Conservation (phyloP, 2,113 vertebrate species). For the Lethenteron camtschaticum region DNA sequence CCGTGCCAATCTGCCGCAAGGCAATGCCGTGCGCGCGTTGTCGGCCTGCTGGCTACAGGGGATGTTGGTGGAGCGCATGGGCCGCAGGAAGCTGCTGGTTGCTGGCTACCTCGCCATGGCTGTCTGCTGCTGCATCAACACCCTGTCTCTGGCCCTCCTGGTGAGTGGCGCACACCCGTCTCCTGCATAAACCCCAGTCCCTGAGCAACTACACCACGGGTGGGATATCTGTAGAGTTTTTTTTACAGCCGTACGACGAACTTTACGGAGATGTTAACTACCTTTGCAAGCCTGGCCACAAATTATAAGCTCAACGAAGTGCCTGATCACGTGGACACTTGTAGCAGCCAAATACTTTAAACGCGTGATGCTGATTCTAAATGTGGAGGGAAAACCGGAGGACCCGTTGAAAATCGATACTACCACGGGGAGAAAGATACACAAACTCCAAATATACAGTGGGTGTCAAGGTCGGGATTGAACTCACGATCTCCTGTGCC, state of each 20-base stretch:
- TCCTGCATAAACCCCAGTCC: slow-evolving; percentile 7
- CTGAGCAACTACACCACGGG: background rate
- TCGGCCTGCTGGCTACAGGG: too few relatives aligned
- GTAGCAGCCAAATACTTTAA: background rate
- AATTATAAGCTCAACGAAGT: too few relatives aligned
- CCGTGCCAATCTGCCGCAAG: too few relatives aligned
- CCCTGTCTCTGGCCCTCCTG: slow-evolving; percentile 40
- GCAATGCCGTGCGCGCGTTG: too few relatives aligned
- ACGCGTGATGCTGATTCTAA: background rate
- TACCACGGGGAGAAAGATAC: background rate
- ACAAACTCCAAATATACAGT: background rate
- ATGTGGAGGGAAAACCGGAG: background rate
- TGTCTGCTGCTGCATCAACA: slow-evolving; percentile 50
- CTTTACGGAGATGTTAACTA: too few relatives aligned
- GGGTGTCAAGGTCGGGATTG: background rate
- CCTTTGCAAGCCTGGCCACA: too few relatives aligned
- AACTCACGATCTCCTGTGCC: background rate
- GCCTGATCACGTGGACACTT: background rate
- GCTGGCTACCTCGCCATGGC: slow-evolving; percentile 53
- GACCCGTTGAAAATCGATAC: background rate
- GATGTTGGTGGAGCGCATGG: slow-evolving; percentile 36
- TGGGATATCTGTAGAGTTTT: slow-evolving; percentile 4
- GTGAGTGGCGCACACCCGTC: slow-evolving; percentile 17
- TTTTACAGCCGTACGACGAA: too few relatives aligned
- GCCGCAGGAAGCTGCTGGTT: slow-evolving; percentile 39